phyloP scores from a whole-genome alignment of 2,888 invertebrate genomes.

The Lutraria lutraria region DNA sequence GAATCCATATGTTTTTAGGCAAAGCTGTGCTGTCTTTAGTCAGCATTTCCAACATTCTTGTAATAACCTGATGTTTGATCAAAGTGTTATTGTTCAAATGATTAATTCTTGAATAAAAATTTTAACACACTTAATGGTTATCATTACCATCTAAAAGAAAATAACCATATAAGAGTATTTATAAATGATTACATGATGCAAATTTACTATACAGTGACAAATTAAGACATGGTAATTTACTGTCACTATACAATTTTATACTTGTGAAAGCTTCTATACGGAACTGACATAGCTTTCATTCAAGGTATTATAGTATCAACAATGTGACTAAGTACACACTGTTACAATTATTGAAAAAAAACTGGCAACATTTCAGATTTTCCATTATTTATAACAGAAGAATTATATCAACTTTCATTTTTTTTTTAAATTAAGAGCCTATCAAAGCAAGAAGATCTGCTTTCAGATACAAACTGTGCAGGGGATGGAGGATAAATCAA shows the following conservation, averaged over 20 bases:
- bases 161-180: not conserved
- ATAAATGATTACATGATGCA: not conserved
- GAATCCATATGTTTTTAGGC: too few species aligned
- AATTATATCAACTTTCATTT: constrained; percentile 5
- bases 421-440: not conserved
- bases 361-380: not conserved
- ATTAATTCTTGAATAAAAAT: too few species aligned
- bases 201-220: not conserved
- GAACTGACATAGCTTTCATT: constrained; percentile 4
- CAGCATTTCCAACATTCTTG: too few species aligned
- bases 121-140: too few species aligned
- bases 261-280: too few species aligned
- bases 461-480: not conserved
- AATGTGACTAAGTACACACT: not conserved
- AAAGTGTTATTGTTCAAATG: too few species aligned
- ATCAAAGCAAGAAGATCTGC: constrained; percentile 5
- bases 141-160: not conserved
- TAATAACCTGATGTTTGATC: too few species aligned
- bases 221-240: not conserved
- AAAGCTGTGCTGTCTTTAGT: too few species aligned
- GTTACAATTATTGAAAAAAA: not conserved
- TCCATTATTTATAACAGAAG: not conserved
- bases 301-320: not conserved
- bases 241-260: not conserved
- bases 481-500: constrained; percentile 4